Base-by-base conservation (phyloP, 2,797 vertebrate genomes). In the Peromyscus aztecus region DNA sequence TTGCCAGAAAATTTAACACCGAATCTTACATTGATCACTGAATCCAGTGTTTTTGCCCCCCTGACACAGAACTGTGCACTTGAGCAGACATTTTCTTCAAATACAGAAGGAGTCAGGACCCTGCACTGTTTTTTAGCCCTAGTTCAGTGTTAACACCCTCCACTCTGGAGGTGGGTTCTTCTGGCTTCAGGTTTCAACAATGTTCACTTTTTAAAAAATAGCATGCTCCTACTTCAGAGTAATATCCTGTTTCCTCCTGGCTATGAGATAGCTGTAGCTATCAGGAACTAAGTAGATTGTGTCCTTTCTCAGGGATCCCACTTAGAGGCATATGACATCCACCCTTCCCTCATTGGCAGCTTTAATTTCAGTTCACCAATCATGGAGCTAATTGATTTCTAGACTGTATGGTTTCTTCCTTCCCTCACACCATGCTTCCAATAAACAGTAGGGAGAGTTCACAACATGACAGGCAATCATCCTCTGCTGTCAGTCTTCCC, bases 281-380 rank as follows among this genome's bases (percentile, higher is more conserved):
- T 78, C 27, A 75, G 31, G 31, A 94, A 92, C n/a, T 63, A 78
- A 82, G 43, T 29, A 93, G 76, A 27, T 24, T 46, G 4, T 88
- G 40, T 65, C 43, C 27, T 83, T 96, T 59, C 65, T 37, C 23
- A 27, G 27, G 23, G 16, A 24, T 85, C 16, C 71, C 46, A 94
- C 34, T n/a, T 10, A 40, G 34, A 84, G n/a, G 40, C 43, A 82
- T 59, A 90, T 71, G 43, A 21, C 65, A 89, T 61, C 43, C n/a
- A 90, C 57, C 23, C 52, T 34, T 75, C 65, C 61, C 57, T 76
- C 24, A 63, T 55, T 63, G 82, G 34, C 29, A 40, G 19, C 52
- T 49, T 82, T 95, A 69, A 96, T 90, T 95, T 95, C 55, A 43
- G 40, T 87, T 90, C 87, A 17, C 8, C 2, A 78, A 16, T 93